These are phyloP conservation scores for cattle (Bos taurus) DNA, from an alignment of 2,113 vertebrate species.

Conservation along the genomic window ARS-UCD2.0 NC_037334.1:18193001-18193500, in stretches of 20 bases:
- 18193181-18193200: not conserved
- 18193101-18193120: not conserved
- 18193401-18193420: not conserved
- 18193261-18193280: not conserved
- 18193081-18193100: not conserved
- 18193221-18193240: fast-evolving
- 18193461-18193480: not conserved
- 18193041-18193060: not conserved
- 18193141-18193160: not conserved
- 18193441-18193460: not conserved
- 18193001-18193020: not conserved
- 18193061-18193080: not conserved
- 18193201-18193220: not conserved
- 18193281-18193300: not conserved
- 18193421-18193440: not conserved
- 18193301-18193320: not conserved
- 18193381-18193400: not conserved
- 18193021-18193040: not conserved
- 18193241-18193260: fast-evolving
- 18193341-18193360: not conserved
- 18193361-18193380: not conserved
- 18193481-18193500: not conserved
- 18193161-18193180: not conserved
- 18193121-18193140: not conserved
- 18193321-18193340: not conserved